Evolutionary conservation across 2,797 vertebrate genomes (phyloP), one percentile per base, ranked within the genome.

Genomic region (Linurgus olivaceus): DNA sequence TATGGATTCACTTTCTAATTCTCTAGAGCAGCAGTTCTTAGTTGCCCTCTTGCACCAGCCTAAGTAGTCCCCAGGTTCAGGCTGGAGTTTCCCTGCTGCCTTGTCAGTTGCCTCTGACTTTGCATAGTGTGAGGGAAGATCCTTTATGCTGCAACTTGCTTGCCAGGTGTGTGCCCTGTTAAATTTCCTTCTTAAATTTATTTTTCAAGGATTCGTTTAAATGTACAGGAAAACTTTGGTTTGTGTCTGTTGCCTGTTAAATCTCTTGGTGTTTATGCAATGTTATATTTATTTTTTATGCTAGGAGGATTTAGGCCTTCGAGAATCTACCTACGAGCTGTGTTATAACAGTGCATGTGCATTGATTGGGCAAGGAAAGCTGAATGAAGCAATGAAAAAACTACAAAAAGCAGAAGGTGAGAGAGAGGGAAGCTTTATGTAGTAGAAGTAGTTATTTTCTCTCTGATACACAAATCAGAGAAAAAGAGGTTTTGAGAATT

Each of bases 331-430:
- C 3, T 99, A 99, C 0, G 99, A 99, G 96, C 98, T 99, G 76
- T 99, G 99, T 97, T 99, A 99, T 97, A 99, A 99, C 58, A 94
- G 98, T 86, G 98, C 99, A 5, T 99, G 99, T 90, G 96, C 98
- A 47, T 98, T 99, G 80, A 99, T 99, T 96, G 99, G 99, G 58
- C 98, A 99, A 97, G 99, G 98, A 78, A 98, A 98, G 70, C 95
- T 99, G 42, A 98, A 95, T 4, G 98, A 99, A 91, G 99, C 99
- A 62, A 97, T 98, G 96, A 98, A 98, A 91, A 99, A 99, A 94
- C 98, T 99, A 28, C 98, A 96, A 58, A 98, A 98, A 98, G 99
- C 99, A 89, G 99, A 99, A 98, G 99, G 99, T 77, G 75, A 93
- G 48, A 50, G 85, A 86, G 65, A 90, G 44, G 47, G 61, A 51